Percentiles rank a stretch among this genome's conserved stretches.
phyloP scores from a whole-genome alignment of 2,888 invertebrate genomes.

The Heliconius charithonia region DNA sequence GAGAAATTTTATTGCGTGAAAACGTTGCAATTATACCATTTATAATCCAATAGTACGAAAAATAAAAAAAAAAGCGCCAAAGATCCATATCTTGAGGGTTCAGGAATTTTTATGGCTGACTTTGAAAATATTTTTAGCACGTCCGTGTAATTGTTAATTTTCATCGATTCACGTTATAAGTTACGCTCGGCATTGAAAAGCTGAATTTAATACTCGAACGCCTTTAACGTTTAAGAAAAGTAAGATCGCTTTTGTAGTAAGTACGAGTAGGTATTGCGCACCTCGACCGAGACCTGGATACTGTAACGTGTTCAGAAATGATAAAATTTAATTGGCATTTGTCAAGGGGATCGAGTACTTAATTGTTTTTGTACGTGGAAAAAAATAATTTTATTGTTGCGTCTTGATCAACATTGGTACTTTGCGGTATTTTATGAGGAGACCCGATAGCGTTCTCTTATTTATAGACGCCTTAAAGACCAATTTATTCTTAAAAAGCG shows the following conservation, averaged over 20 bases:
- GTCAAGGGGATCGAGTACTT: constrained; percentile 50
- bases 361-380: constrained; percentile 44
- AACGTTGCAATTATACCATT: constrained; percentile 19
- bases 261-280: constrained; percentile 33
- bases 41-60: constrained; percentile 31
- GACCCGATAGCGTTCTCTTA: constrained; percentile 39
- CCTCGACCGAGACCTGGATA: constrained; percentile 33
- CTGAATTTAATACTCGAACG: constrained; percentile 36
- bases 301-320: constrained; percentile 41
- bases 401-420: constrained; percentile 39
- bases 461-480: constrained; percentile 37
- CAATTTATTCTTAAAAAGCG: constrained; percentile 43
- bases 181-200: constrained; percentile 39
- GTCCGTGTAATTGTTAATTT: constrained; percentile 46
- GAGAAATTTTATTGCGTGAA: constrained; percentile 28
- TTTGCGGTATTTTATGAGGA: constrained; percentile 46
- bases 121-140: constrained; percentile 37
- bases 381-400: constrained; percentile 34
- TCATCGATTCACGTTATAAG: constrained; percentile 41
- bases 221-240: constrained; percentile 26
- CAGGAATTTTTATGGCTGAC: constrained; percentile 35
- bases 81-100: constrained; percentile 34
- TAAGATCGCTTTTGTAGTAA: constrained; percentile 30
- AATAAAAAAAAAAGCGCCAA: constrained; percentile 22
- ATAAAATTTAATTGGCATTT: constrained; percentile 52